A percentile compares a stretch with the other conserved stretches of the same genome.
phyloP scores from a whole-genome alignment of 2,113 vertebrate genomes.

The Myxocyprinus asiaticus region DNA sequence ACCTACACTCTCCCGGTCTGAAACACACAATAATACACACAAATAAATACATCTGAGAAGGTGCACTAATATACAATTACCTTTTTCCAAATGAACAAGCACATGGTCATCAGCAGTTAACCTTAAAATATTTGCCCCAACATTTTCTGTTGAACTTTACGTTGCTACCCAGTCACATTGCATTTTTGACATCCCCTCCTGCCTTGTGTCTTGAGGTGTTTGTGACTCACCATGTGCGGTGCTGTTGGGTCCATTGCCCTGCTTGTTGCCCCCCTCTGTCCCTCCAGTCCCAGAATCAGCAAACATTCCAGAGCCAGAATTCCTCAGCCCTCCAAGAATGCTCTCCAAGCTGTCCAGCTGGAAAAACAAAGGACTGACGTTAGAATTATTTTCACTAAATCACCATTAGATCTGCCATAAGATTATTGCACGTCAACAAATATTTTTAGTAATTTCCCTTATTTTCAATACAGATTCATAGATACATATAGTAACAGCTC shows the following conservation, averaged over 20 bases:
- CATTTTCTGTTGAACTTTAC: constrained; percentile 13
- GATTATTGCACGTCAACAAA: no score
- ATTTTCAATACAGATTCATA: no score
- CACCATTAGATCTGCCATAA: no score
- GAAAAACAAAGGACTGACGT: neutral
- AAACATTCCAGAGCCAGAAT: constrained; percentile 82
- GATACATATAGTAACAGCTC: no score
- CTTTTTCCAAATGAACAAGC: no score
- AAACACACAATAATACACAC: constrained; percentile 24
- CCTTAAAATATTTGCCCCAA: neutral
- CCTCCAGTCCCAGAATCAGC: constrained; percentile 69
- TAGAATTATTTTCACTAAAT: no score
- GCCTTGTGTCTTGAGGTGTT: neutral
- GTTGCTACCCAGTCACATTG: neutral
- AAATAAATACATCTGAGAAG: neutral
- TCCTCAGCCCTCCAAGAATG: constrained; percentile 86
- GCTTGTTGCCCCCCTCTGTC: constrained; percentile 82
- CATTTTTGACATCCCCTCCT: neutral
- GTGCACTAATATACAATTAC: no score
- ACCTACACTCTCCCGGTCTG: constrained; percentile 81
- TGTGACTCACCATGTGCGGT: constrained; percentile 72
- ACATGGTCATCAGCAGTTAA: neutral
- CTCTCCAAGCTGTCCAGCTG: constrained; percentile 91
- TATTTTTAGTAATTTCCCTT: no score
- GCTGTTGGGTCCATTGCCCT: constrained; percentile 67